These are phyloP conservation scores for Neosalanx taihuensis DNA, from an alignment of 2,797 vertebrate species.

Conservation along the genomic window DNA sequence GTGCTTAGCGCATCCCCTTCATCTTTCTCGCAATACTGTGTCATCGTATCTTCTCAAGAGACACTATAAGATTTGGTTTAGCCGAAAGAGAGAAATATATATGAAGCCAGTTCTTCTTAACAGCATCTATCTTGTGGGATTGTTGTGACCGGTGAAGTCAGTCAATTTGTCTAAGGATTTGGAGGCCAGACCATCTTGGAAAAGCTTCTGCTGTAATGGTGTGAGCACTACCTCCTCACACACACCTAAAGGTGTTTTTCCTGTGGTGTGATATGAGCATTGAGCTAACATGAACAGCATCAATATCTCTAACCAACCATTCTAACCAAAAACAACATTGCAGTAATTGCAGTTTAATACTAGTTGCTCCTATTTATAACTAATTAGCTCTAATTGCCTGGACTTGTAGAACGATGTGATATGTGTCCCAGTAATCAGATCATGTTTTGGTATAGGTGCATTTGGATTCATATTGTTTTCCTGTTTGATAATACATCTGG, in stretches of 20 bases:
- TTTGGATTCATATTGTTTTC: background rate
- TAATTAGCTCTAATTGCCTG: background rate
- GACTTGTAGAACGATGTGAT: background rate
- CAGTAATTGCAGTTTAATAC: background rate
- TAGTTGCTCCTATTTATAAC: background rate
- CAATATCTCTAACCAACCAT: background rate
- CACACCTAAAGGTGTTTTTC: background rate
- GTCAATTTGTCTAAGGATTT: too few relatives aligned
- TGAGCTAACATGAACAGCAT: background rate
- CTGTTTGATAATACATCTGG: constrained; percentile 42
- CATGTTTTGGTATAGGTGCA: background rate
- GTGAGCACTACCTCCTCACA: background rate
- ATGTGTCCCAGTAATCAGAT: background rate
- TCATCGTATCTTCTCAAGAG: background rate
- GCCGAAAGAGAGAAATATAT: background rate
- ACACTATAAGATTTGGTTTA: background rate
- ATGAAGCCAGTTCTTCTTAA: background rate
- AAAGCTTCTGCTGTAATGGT: background rate
- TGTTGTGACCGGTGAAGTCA: background rate
- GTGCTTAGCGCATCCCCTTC: background rate
- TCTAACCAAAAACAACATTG: background rate
- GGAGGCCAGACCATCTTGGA: too few relatives aligned
- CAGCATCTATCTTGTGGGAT: background rate
- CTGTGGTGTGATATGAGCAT: background rate
- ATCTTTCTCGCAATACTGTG: background rate